Evolutionary conservation across 37 sponge, comb jelly and placozoan genomes (phyloP), one percentile per base, ranked within the genome.

Genomic region (Aplysina aerophoba): DNA sequence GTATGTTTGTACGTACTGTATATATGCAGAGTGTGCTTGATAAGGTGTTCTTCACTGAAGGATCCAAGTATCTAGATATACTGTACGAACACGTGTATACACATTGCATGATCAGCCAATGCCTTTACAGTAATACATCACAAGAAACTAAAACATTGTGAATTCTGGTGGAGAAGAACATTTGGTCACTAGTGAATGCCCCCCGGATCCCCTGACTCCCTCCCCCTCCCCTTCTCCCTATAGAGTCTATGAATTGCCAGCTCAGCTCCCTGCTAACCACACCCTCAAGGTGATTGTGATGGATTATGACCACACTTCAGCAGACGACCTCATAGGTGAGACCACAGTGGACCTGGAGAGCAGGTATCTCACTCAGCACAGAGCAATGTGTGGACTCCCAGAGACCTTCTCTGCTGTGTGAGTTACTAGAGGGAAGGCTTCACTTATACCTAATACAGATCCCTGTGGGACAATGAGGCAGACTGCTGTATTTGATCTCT

Each of bases 311-410:
- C 61, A 79, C n/a, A 13, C 84, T 15, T 82, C 88, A 69, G 90
- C 84, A 33, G 92, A 94, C 81, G 94, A 96, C 78, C 89, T 91
- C 24, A 94, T 94, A 21, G 97, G 97, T 22, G 83, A 84, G 77
- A 96, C 97, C 0, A 61, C 31, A 36, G 94, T 96, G 54, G 97
- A 96, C 79, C 69, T 96, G 56, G 97, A 96, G 84, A 91, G 91
- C 68, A 74, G 97, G 21, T 91, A 83, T 63, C 86, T 94, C 55
- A 84, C 88, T 57, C 85, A 67, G 0, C 85, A 91, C 44, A 80
- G 88, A 44, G 92, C 94, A 24, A 67, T 50, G 0, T 90, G 90
- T 84, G 97, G 97, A 13, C 63, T 96, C 0, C 92, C 92, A 40
- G 62, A 80, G 63, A 35, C 67, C 54, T 91, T 85, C 83, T 91